Conservation (phyloP, 2,888 invertebrate species). For the Frankliniella fusca region DNA sequence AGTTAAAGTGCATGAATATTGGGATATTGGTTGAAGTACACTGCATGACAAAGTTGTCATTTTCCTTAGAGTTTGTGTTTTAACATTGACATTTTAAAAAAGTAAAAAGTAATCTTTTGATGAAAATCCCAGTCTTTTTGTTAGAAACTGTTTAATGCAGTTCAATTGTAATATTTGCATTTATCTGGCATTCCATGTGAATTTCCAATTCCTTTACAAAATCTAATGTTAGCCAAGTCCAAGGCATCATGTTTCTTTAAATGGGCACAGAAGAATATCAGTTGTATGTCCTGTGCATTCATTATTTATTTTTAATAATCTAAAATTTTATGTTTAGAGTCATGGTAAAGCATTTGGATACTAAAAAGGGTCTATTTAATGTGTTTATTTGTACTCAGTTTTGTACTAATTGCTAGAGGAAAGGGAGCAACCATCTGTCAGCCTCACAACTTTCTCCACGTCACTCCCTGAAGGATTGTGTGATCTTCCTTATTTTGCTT, state of each 20-base stretch:
- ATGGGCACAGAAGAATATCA: not conserved
- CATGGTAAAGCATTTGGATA: not conserved
- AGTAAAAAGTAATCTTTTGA: no score
- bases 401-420: no score
- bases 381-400: no score
- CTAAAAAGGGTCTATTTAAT: not conserved
- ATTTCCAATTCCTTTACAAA: not conserved
- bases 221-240: no score
- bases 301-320: not conserved
- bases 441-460: no score
- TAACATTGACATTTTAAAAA: not conserved
- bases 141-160: no score
- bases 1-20: no score
- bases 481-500: no score
- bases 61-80: not conserved
- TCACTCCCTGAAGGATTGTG: no score
- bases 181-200: constrained; percentile 2
- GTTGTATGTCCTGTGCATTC: not conserved
- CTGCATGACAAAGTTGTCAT: not conserved
- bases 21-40: no score
- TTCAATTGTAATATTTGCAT: not conserved
- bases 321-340: not conserved
- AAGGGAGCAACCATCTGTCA: no score
- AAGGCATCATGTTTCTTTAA: not conserved
- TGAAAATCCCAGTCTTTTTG: no score